phyloP scores from a whole-genome alignment of 2,888 invertebrate species.

The Balanococcus diminutus region DNA sequence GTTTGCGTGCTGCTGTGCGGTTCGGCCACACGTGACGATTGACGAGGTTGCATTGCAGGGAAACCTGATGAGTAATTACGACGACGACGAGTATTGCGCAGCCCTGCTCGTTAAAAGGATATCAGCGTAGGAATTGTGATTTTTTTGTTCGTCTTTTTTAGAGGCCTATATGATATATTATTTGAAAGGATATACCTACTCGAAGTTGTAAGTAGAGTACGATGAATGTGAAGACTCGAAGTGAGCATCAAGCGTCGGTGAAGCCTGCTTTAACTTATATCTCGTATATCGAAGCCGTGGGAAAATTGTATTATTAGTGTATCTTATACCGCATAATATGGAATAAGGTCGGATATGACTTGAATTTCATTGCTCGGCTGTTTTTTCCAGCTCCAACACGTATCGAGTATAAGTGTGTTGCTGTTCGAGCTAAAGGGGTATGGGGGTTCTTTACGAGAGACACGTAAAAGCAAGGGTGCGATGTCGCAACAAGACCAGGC shows the following conservation, averaged over 20 bases:
- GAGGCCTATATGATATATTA: too few species aligned
- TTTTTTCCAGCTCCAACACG: not conserved
- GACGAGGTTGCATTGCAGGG: too few species aligned
- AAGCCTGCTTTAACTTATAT: not conserved
- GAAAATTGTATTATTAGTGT: not conserved
- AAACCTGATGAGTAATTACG: not conserved
- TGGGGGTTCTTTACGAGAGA: not conserved
- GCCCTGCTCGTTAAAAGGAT: not conserved
- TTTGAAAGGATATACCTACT: not conserved
- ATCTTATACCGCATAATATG: not conserved
- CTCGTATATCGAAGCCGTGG: constrained; percentile 7
- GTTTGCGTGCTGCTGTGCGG: not conserved
- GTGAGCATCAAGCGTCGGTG: not conserved
- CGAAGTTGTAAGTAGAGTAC: not conserved
- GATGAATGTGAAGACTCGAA: not conserved
- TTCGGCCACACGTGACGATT: not conserved
- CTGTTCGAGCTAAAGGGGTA: not conserved
- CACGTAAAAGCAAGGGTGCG: not conserved
- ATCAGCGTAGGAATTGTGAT: not conserved
- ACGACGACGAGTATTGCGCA: not conserved
- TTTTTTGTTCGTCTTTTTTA: not conserved
- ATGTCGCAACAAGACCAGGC: not conserved
- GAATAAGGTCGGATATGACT: constrained; percentile 23
- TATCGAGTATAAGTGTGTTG: not conserved
- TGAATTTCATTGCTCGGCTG: constrained; percentile 19